phyloP scores from a whole-genome alignment of 2,113 vertebrate genomes.

The Amblyopsis rosae region DNA sequence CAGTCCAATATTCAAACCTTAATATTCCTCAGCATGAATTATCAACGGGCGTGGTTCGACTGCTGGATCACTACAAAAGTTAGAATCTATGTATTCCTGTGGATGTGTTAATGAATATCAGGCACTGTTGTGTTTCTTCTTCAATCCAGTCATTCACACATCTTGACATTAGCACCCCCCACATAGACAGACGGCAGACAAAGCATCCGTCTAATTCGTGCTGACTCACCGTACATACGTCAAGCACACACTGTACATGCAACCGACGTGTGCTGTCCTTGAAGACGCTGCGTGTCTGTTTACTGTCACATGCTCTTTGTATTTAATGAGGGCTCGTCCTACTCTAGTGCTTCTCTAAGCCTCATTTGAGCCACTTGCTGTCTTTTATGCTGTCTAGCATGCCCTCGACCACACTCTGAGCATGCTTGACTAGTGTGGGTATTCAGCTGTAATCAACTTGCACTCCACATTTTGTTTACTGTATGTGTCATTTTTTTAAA shows the following conservation, averaged over 20 bases:
- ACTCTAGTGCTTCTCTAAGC: conserved; percentile 17
- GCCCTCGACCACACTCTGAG: conserved; percentile 35
- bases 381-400: conserved; percentile 3
- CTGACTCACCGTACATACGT: not conserved
- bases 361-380: conserved; percentile 34
- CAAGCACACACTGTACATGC: not conserved
- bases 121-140: not conserved
- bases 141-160: not conserved
- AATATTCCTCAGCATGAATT: too few species aligned
- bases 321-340: not conserved
- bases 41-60: too few species aligned
- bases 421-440: conserved; percentile 45
- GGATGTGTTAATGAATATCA: not conserved
- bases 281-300: not conserved
- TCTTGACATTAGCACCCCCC: not conserved
- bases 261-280: not conserved
- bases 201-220: not conserved
- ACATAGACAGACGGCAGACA: not conserved
- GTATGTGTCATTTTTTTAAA: not conserved
- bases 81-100: not conserved
- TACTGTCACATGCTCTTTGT: not conserved
- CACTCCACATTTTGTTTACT: conserved; percentile 25
- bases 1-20: too few species aligned
- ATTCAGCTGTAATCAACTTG: conserved; percentile 37
- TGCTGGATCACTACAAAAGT: too few species aligned